Conservation (phyloP, 2,888 invertebrate genomes). For the Xanthia togata region DNA sequence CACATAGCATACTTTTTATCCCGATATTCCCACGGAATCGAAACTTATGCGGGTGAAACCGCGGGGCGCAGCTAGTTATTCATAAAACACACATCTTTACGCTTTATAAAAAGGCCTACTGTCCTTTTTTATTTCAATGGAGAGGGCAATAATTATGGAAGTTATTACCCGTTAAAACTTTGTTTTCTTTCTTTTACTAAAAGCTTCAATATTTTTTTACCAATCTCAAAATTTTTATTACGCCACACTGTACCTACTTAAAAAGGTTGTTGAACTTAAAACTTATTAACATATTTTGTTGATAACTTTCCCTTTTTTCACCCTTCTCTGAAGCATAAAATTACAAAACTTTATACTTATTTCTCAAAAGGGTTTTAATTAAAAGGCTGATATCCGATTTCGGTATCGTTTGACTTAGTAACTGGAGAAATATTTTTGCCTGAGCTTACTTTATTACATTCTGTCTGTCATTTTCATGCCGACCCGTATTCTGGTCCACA, state of each 20-base stretch:
- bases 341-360: conserved; percentile 54
- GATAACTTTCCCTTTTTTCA: conserved; percentile 47
- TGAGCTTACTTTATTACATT: conserved; percentile 36
- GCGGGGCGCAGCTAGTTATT: too few relatives aligned
- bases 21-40: too few relatives aligned
- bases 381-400: conserved; percentile 60
- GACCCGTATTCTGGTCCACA: conserved; percentile 23
- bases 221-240: not conserved
- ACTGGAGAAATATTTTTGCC: conserved; percentile 47
- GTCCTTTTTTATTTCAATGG: not conserved
- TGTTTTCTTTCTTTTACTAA: not conserved
- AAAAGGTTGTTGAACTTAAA: conserved; percentile 33
- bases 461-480: conserved; percentile 51
- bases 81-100: not conserved
- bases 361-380: conserved; percentile 62
- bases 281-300: conserved; percentile 50
- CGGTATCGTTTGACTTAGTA: conserved; percentile 51
- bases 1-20: too few relatives aligned
- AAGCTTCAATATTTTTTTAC: not conserved
- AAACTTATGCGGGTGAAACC: too few relatives aligned
- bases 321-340: conserved; percentile 51
- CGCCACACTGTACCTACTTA: too few relatives aligned
- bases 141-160: not conserved
- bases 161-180: not conserved
- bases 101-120: not conserved